These are phyloP conservation scores for Dermatophagoides farinae DNA, from an alignment of 1,140 invertebrate species.

Conservation along the genomic window DNA sequence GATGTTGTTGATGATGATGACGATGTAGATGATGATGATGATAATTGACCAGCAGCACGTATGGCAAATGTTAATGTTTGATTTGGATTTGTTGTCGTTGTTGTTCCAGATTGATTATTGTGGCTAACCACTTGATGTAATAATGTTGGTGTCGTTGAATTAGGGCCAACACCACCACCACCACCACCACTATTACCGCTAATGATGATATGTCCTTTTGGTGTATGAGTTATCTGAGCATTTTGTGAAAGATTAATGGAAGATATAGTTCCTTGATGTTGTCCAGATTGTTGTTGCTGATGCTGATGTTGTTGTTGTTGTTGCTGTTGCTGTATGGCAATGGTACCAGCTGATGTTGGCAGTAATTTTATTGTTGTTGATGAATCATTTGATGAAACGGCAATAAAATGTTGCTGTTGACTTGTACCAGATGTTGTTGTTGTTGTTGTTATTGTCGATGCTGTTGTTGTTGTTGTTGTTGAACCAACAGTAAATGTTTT, in stretches of 20 bases:
- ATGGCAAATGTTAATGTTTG: conserved; percentile 1
- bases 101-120: neutral
- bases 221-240: neutral
- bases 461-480: too few relatives aligned
- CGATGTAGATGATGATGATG: neutral
- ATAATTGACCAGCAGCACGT: neutral
- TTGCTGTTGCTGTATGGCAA: neutral
- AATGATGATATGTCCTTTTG: conserved; percentile 5
- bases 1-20: neutral
- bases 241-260: neutral
- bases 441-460: too few relatives aligned
- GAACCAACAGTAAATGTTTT: too few relatives aligned
- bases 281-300: neutral
- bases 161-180: neutral
- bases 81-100: neutral
- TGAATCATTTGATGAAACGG: neutral
- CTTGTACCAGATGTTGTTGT: neutral
- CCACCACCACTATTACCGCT: neutral
- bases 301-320: neutral
- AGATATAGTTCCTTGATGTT: neutral
- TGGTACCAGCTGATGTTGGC: neutral
- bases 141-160: neutral
- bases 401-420: neutral
- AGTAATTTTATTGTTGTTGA: neutral
- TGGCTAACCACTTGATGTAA: neutral